Evolutionary conservation across 1,140 invertebrate species (phyloP).

Genomic region (Drosophila yakuba): DNA sequence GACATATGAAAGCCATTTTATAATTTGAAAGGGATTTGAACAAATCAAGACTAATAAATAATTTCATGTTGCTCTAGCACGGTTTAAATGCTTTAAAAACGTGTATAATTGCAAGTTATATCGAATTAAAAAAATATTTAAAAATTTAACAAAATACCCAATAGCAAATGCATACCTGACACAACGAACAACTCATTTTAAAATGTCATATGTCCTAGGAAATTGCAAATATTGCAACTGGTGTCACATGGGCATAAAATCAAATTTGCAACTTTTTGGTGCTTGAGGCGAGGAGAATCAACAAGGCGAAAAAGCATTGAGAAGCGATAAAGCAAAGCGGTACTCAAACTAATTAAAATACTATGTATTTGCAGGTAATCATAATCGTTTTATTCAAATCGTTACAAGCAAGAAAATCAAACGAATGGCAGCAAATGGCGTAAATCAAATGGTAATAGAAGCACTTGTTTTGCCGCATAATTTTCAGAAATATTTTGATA

Average conservation of each 20-base stretch:
- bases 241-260: background rate
- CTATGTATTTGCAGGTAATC: slow-evolving; percentile 29
- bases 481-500: background rate
- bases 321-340: slow-evolving; percentile 39
- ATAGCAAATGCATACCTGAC: too few species aligned
- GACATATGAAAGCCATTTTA: too few species aligned
- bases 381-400: slow-evolving; percentile 38
- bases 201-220: background rate
- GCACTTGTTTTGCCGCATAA: slow-evolving; percentile 3
- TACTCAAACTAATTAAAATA: slow-evolving; percentile 16
- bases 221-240: background rate
- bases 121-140: too few species aligned
- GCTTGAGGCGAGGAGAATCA: slow-evolving; percentile 1
- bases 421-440: slow-evolving; percentile 12
- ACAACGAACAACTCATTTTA: too few species aligned
- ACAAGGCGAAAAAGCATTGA: slow-evolving; percentile 32
- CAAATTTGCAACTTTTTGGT: background rate
- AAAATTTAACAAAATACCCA: too few species aligned
- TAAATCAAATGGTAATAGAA: slow-evolving; percentile 27
- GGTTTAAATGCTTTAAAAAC: too few species aligned
- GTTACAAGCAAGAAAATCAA: slow-evolving; percentile 27
- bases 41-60: too few species aligned
- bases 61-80: too few species aligned
- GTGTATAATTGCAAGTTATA: too few species aligned
- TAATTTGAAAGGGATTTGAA: too few species aligned